A percentile compares a stretch with the other conserved stretches of the same genome.
Conservation (phyloP, 92 coral and sea anemone species). For the Parazoanthus atlanticus region DNA sequence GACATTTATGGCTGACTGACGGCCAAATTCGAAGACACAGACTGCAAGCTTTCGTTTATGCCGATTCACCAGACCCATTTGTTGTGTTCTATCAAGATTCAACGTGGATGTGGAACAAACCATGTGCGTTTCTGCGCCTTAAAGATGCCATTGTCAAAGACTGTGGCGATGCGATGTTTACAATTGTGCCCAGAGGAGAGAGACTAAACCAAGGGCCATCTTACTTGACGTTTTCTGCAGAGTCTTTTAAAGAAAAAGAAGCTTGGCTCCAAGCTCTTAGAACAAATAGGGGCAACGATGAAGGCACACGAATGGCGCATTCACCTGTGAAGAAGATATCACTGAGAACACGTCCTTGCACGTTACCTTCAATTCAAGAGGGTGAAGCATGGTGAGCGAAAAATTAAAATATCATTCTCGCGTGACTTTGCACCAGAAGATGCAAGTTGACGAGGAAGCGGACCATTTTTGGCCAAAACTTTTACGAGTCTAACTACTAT, state of each 20-base stretch:
- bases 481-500: not conserved
- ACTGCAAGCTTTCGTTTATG: constrained; percentile 75
- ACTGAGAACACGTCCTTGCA: constrained; percentile 23
- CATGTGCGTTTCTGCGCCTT: constrained; percentile 77
- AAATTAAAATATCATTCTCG: not conserved
- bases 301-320: not conserved
- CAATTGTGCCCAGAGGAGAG: constrained; percentile 80
- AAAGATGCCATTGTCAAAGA: constrained; percentile 69
- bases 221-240: constrained; percentile 63
- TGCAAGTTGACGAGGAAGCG: not conserved
- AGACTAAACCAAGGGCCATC: constrained; percentile 75
- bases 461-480: too few species aligned
- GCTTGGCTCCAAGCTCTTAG: constrained; percentile 71
- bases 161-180: constrained; percentile 59
- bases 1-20: constrained; percentile 66
- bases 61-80: constrained; percentile 77
- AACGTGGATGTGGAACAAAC: constrained; percentile 74
- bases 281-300: constrained; percentile 11
- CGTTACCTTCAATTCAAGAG: constrained; percentile 26
- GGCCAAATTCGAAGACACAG: constrained; percentile 51
- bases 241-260: constrained; percentile 65
- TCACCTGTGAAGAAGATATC: constrained; percentile 23
- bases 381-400: constrained; percentile 11
- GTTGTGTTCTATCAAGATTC: constrained; percentile 82
- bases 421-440: not conserved